Base-by-base conservation (phyloP, 2,888 invertebrate species). In the Ochropacha duplaris region DNA sequence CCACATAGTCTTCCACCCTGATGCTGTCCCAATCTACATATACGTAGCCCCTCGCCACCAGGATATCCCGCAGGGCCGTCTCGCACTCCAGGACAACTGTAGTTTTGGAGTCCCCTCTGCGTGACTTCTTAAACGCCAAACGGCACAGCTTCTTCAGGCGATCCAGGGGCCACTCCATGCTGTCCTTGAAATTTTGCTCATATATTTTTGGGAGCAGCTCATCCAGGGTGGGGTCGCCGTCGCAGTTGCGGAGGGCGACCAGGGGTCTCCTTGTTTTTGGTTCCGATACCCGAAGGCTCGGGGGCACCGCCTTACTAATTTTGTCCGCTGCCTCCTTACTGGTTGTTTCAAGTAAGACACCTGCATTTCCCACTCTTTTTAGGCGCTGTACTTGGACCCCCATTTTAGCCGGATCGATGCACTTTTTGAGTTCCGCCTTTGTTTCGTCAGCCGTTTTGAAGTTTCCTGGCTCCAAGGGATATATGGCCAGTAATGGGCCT, bases 21-120 rank as follows among this genome's bases (percentile, higher is more conserved):
- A 61, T 57, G 0, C 54, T 66, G 0, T 69, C 61, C 72, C 71
- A 74, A 0, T 67, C 72, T 0, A 75, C 16, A 5, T 65, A 77
- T 0, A 72, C 24, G 0, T 49, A n/a, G 0, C 51, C 60, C 0
- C 24, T 9, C 0, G 0, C 0, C 0, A 74, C 4, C 0, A 74
- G 26, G 0, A 2, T 34, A 12, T 57, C 58, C 9, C 68, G 8
- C 0, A 64, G 54, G 0, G 11, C 9, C 0, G 0, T 62, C 44
- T 44, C 19, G 22, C 63, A 66, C 16, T 70, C 61, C 1, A 73
- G 50, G 0, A 70, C 50, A 0, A 56, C 19, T 0, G 44, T 44
- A 22, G 16, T 52, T 55, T 65, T 59, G 65, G 1, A 36, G 2
- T 16, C n/a, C 1, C 50, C 50, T 3, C 16, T 4, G 2, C n/a